Base-by-base conservation (phyloP, 2,113 vertebrate species). In the Solea solea region DNA sequence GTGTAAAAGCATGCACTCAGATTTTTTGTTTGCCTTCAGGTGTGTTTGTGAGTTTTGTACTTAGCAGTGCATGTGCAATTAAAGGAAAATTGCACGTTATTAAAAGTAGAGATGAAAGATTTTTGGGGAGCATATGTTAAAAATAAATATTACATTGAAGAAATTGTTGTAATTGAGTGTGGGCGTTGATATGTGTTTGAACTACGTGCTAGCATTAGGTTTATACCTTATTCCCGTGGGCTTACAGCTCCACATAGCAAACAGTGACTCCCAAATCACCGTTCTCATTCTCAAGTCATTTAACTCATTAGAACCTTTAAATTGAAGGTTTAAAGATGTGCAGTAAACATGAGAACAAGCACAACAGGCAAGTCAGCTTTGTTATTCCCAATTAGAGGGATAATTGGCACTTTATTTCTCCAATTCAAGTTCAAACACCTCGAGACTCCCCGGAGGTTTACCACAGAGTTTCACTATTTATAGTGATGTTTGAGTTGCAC, bases 321-420 rank as follows among this genome's bases (percentile, higher is more conserved):
- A 84, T 78, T 75, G 72, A 54, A 86, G 85, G 88, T 86, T 90
- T 88, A 81, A 88, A 85, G 88, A 89, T 86, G 81, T 12, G 44
- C 76, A 66, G 79, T 88, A 82, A 90, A 88, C 82, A 81, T 48
- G 63, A 81, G 67, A 82, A 63, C 78, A 39, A 60, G 83, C 80
- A 89, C 73, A 84, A 81, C 86, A 81, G 82, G 60, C 80, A 34
- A 78, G 16, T 66, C 64, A 72, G 85, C 83, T 86, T 88, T 88
- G 89, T 87, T 84, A 82, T 74, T 87, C 77, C 87, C 86, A 89
- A 89, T 89, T 87, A 89, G 80, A 87, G 60, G 63, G 69, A 89
- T 92, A 90, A 92, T 93, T 88, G 87, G 76, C 83, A 89, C 86
- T 93, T 88, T 87, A 83, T 88, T 85, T 76, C 62, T 75, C 71